phyloP scores from a whole-genome alignment of 1,140 invertebrate species.

The Adelges cooleyi region DNA sequence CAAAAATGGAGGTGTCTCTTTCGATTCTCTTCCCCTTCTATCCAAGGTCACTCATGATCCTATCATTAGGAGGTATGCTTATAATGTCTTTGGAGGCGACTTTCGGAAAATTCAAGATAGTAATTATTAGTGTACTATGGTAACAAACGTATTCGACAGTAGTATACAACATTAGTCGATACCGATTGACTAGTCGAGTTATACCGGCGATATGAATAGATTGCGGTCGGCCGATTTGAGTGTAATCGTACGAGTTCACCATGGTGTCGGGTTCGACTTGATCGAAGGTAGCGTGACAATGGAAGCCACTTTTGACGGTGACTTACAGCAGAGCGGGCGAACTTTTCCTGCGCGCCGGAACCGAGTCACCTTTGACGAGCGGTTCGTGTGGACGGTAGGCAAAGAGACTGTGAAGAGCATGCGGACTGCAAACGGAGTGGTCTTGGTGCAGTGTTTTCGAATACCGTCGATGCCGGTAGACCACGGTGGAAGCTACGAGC shows the following conservation, averaged over 20 bases:
- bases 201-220: too few species aligned
- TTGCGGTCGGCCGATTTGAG: slow-evolving; percentile 1
- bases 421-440: not conserved
- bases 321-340: not conserved
- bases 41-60: too few species aligned
- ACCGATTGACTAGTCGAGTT: too few species aligned
- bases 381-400: not conserved
- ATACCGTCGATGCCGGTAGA: too few species aligned
- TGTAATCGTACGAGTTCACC: not conserved
- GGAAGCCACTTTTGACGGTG: not conserved
- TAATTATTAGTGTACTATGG: too few species aligned
- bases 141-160: too few species aligned
- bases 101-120: too few species aligned
- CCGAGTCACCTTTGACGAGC: not conserved
- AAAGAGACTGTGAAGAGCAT: not conserved
- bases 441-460: not conserved
- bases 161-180: too few species aligned
- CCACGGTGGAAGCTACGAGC: not conserved
- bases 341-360: not conserved
- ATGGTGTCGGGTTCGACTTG: slow-evolving; percentile 4
- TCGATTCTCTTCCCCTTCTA: too few species aligned
- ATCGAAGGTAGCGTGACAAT: not conserved
- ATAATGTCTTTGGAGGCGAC: too few species aligned
- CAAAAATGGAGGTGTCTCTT: too few species aligned
- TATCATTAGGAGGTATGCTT: too few species aligned